Evolutionary conservation across 2,888 invertebrate species (phyloP), one percentile per base, ranked within the genome.

Genomic region (Aelia acuminata): DNA sequence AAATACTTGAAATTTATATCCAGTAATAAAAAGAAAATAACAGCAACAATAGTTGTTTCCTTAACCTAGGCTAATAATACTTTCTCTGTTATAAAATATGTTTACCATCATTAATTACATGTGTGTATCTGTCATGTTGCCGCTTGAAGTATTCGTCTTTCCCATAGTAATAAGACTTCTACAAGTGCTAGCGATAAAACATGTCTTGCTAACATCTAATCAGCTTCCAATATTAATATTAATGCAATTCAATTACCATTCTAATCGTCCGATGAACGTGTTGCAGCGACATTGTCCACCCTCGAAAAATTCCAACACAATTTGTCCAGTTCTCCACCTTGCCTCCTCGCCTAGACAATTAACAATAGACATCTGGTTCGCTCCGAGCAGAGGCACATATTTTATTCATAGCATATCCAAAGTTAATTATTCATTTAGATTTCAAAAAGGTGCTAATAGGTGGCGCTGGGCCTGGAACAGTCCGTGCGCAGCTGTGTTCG

Each of bases 371-470:
- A 57, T 57, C 26, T 57, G 57, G 57, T 26, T 15, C 26, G 13
- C 26, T 57, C 4, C 57, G 26, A 26, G 57, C 15, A 26, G n/a
- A n/a, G n/a, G n/a, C 57, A 57, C 26, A 57, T 57, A 57, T 57
- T 57, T 57, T 57, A 57, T 57, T 57, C 57, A 57, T 57, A 57
- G 57, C 15, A 13, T 57, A 15, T 57, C 57, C 57, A 26, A 57
- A 57, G 57, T 57, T 57, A 57, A 57, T 57, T 57, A 57, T n/a
- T 53, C 53, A n/a, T 57, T 57, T 26, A 57, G 57, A 57, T 57
- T 15, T 15, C 26, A 31, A n/a, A 57, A 31, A 57, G 57, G 57
- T 57, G 57, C 57, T 57, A 57, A 57, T 57, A n/a, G 53, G 53
- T 53, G n/a, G n/a, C 53, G 53, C n/a, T n/a, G n/a, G 53, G 53